phyloP scores from a whole-genome alignment of 2,113 vertebrate genomes.

The Podarcis muralis region DNA sequence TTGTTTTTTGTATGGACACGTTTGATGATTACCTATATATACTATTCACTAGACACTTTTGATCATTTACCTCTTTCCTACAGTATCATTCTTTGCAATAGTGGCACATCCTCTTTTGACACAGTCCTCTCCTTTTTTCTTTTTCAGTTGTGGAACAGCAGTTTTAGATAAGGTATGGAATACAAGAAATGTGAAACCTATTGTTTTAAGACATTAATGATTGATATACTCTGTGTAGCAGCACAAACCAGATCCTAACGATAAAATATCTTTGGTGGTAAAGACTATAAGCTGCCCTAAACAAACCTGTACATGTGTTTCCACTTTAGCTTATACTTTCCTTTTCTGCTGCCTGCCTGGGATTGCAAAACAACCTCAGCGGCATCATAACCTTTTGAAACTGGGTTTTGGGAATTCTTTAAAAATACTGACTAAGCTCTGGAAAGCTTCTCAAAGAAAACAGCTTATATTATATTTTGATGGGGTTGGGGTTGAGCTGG shows the following conservation, averaged over 20 bases:
- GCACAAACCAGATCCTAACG: not conserved
- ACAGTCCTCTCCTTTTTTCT: not conserved
- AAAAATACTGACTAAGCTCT: not conserved
- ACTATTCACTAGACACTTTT: not conserved
- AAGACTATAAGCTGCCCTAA: not conserved
- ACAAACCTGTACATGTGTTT: not conserved
- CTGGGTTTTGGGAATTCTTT: not conserved
- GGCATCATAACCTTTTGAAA: not conserved
- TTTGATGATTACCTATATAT: not conserved
- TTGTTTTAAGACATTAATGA: not conserved
- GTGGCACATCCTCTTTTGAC: accelerated
- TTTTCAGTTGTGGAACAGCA: conserved; percentile 73
- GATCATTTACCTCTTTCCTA: not conserved
- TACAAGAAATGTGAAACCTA: not conserved
- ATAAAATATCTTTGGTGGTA: not conserved
- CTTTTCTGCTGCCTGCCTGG: not conserved
- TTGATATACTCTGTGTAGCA: not conserved
- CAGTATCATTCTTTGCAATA: not conserved
- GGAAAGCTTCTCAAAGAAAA: not conserved
- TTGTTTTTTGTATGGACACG: no score
- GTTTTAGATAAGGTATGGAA: conserved; percentile 77
- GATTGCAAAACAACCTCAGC: not conserved
- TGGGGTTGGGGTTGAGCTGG: not conserved
- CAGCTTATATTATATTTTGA: not conserved
- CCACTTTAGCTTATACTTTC: not conserved